Percentiles rank a stretch among this genome's conserved stretches.
Conservation (phyloP, 2,797 vertebrate genomes). For the Eulemur mongoz region DNA sequence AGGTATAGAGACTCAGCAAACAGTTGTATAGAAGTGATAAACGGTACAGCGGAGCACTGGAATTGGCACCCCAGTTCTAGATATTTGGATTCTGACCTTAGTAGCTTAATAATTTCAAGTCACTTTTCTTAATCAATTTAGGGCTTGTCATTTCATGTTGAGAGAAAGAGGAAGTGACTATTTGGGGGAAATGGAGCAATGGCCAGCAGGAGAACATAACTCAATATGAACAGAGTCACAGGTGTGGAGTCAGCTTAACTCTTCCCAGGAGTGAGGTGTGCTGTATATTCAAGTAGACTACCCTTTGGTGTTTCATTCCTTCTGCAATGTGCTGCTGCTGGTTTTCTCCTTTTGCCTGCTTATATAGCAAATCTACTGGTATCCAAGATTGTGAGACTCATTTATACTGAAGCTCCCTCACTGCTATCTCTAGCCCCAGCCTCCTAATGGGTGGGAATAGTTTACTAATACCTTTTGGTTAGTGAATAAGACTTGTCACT, state of each 20-base stretch:
- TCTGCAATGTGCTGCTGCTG: neutral
- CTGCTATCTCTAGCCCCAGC: neutral
- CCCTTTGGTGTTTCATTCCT: neutral
- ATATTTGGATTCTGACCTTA: conserved; percentile 17
- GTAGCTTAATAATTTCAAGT: conserved; percentile 11
- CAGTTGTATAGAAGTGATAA: neutral
- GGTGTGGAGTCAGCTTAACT: neutral
- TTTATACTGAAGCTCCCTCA: neutral
- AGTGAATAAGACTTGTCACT: neutral
- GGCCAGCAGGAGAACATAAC: neutral
- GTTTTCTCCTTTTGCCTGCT: neutral
- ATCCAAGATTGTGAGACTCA: conserved; percentile 2
- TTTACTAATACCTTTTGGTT: neutral
- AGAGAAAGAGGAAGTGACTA: neutral
- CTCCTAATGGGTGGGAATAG: neutral
- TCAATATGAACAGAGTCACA: conserved; percentile 1
- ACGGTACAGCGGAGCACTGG: neutral
- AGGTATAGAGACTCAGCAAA: neutral
- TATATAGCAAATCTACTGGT: neutral
- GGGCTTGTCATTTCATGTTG: neutral
- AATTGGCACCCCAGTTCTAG: neutral
- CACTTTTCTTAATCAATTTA: neutral
- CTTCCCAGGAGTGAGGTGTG: neutral
- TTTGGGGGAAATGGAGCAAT: neutral
- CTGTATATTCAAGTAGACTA: neutral